Percentiles rank a stretch among this genome's conserved stretches.
Conservation (phyloP, 2,888 invertebrate species). For the Alloplasta piceator region DNA sequence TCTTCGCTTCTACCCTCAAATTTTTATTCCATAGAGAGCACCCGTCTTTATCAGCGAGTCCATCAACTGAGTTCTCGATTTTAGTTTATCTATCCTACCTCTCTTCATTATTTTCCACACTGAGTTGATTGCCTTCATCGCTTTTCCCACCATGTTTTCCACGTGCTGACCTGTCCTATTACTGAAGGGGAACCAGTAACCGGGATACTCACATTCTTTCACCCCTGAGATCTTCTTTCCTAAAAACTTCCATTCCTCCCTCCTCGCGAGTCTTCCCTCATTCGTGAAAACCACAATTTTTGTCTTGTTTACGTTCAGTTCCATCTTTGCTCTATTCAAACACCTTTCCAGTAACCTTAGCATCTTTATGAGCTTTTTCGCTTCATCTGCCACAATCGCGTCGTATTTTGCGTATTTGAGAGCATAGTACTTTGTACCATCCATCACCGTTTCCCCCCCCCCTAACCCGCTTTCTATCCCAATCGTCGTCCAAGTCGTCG, state of each 20-base stretch:
- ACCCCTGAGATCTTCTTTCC: conserved; percentile 6
- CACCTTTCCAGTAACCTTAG: conserved; percentile 2
- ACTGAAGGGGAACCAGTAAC: neutral
- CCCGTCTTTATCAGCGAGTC: neutral
- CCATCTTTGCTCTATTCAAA: conserved; percentile 2
- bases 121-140: neutral
- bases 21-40: neutral
- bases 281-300: conserved; percentile 8
- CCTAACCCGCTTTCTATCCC: conserved; percentile 13
- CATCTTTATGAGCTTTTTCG: neutral
- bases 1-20: neutral
- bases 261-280: neutral
- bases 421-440: conserved; percentile 1
- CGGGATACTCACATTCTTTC: neutral
- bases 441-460: conserved; percentile 13
- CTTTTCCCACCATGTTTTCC: neutral
- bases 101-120: conserved; percentile 5
- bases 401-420: conserved; percentile 21
- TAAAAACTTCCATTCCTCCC: neutral
- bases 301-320: conserved; percentile 27
- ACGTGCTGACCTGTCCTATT: neutral
- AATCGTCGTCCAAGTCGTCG: conserved; percentile 20
- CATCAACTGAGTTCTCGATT: neutral
- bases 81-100: neutral
- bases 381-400: conserved; percentile 18